Percentiles rank a stretch among this genome's conserved stretches.
Evolutionary conservation across 2,888 invertebrate species (phyloP).

Genomic region (Pseudococcus jackbeardsleyi): DNA sequence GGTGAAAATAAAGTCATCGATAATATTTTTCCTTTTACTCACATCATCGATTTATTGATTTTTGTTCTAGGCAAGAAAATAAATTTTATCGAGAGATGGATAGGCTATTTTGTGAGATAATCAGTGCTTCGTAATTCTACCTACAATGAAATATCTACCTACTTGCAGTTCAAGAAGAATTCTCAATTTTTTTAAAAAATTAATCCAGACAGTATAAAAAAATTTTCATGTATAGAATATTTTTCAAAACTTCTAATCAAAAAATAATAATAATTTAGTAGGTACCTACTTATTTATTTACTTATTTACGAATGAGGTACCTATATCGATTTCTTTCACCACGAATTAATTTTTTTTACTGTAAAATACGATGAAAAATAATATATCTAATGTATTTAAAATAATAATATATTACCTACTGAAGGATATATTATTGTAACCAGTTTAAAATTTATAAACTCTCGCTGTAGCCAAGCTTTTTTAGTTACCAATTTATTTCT

Average conservation of each 20-base stretch:
- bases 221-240: too few relatives aligned
- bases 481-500: constrained; percentile 3
- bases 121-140: neutral
- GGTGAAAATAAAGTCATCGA: neutral
- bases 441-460: neutral
- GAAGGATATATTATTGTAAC: neutral
- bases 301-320: neutral
- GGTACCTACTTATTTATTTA: neutral
- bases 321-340: neutral
- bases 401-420: too few relatives aligned
- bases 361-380: neutral
- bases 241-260: too few relatives aligned
- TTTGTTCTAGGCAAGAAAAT: constrained; percentile 19
- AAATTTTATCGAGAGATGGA: neutral
- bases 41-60: neutral
- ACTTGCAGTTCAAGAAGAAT: neutral
- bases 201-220: too few relatives aligned
- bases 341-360: neutral
- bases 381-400: neutral
- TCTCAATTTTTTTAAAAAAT: neutral
- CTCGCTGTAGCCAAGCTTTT: constrained; percentile 26
- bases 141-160: neutral
- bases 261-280: too few relatives aligned
- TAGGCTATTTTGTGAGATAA: neutral
- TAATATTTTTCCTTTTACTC: neutral